These are phyloP conservation scores for Acanthurus leucopareius DNA, from an alignment of 2,797 vertebrate species.

Conservation along the genomic window DNA sequence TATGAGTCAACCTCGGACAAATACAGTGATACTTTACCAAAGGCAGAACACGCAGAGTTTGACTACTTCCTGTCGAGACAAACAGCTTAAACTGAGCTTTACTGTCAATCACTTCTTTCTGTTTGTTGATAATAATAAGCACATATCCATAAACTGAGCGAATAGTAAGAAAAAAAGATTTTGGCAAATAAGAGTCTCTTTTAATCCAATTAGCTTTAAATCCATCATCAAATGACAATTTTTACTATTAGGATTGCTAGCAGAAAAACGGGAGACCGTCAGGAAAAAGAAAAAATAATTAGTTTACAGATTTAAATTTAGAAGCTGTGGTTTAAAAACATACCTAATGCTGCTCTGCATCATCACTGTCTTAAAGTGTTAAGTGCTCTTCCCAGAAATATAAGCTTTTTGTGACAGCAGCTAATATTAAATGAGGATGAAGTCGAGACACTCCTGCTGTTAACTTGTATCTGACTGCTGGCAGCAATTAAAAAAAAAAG, in stretches of 20 bases:
- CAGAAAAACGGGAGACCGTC: conserved; percentile 21
- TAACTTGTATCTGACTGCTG: conserved; percentile 45
- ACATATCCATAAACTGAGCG: too few relatives aligned
- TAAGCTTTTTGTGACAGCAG: conserved; percentile 30
- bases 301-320: conserved; percentile 41
- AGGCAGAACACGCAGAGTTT: conserved; percentile 20
- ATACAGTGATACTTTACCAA: conserved; percentile 38
- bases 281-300: conserved; percentile 19
- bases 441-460: conserved; percentile 45
- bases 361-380: conserved; percentile 31
- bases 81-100: conserved; percentile 51
- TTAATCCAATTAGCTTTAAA: conserved; percentile 65
- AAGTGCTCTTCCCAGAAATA: conserved; percentile 19
- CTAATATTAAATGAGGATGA: conserved; percentile 41
- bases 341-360: conserved; percentile 11
- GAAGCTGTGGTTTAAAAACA: conserved; percentile 20
- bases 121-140: conserved; percentile 55
- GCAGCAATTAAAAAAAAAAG: conserved; percentile 23
- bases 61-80: conserved; percentile 46
- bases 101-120: conserved; percentile 58
- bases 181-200: conserved; percentile 58
- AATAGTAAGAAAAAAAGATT: conserved; percentile 58
- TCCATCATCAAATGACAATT: conserved; percentile 55
- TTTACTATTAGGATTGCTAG: conserved; percentile 37
- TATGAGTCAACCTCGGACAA: conserved; percentile 37